A percentile compares a stretch with the other conserved stretches of the same genome.
Evolutionary conservation across 2,888 invertebrate species (phyloP).

Genomic region (Zaprionus bogoriensis): DNA sequence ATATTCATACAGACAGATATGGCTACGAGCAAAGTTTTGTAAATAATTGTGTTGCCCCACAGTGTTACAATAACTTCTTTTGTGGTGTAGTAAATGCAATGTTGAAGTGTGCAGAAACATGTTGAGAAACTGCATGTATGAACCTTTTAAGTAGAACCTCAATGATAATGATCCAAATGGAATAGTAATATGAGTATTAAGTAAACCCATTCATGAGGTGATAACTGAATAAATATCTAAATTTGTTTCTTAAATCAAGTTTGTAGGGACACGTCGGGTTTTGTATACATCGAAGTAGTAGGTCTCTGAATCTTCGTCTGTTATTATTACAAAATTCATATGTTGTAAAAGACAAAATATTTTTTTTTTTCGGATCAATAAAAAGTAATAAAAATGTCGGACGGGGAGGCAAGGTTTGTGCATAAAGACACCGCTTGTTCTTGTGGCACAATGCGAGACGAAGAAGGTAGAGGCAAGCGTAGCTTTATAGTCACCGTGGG

Average conservation of each 20-base stretch:
- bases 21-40: too few relatives aligned
- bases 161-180: too few relatives aligned
- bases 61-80: too few relatives aligned
- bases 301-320: background rate
- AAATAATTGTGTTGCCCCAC: too few relatives aligned
- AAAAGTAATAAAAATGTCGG: slow-evolving; percentile 17
- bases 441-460: background rate
- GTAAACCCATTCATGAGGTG: too few relatives aligned
- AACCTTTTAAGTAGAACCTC: too few relatives aligned
- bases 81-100: too few relatives aligned
- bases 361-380: slow-evolving; percentile 35
- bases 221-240: too few relatives aligned
- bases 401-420: slow-evolving; percentile 4
- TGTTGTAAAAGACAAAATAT: slow-evolving; percentile 17
- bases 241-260: too few relatives aligned
- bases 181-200: too few relatives aligned
- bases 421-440: background rate
- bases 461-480: slow-evolving; percentile 6
- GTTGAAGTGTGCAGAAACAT: too few relatives aligned
- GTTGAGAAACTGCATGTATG: too few relatives aligned
- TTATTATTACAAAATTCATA: slow-evolving; percentile 1
- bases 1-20: background rate
- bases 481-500: slow-evolving; percentile 49
- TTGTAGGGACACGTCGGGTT: background rate
- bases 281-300: background rate